A percentile compares a stretch with the other conserved stretches of the same genome.
These are phyloP conservation scores for Hyla sarda DNA, from an alignment of 2,113 vertebrate genomes.

Conservation along the genomic window DNA sequence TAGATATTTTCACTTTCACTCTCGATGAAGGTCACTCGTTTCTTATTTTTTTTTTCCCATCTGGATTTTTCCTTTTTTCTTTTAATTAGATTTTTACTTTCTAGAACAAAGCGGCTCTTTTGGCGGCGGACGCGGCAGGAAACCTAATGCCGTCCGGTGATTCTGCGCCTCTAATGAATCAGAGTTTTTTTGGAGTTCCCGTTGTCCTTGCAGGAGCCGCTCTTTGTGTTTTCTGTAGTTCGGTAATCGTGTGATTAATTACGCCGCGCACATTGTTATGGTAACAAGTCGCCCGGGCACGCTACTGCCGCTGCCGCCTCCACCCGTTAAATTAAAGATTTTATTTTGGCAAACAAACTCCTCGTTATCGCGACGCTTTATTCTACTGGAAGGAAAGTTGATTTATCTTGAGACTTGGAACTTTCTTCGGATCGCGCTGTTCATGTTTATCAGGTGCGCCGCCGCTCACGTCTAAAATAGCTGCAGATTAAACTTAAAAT, in stretches of 20 bases:
- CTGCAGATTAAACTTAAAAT: background rate
- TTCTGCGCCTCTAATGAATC: background rate
- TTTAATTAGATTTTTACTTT: conserved; percentile 47
- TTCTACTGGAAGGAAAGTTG: conserved; percentile 17
- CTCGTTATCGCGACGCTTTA: conserved; percentile 9
- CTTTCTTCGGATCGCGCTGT: conserved; percentile 2
- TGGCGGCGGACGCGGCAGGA: background rate
- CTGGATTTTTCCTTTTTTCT: background rate
- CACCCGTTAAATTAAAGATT: conserved; percentile 21
- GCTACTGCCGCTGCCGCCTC: background rate
- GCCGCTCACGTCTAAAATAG: background rate
- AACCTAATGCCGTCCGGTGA: background rate
- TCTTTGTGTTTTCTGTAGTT: conserved; percentile 1
- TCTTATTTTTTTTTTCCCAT: background rate
- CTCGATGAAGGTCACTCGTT: background rate
- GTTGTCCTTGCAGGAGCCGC: conserved; percentile 24
- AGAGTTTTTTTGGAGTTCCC: background rate
- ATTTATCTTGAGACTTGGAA: conserved; percentile 26
- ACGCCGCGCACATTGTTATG: conserved; percentile 20
- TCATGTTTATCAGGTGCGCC: background rate
- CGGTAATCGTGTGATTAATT: conserved; percentile 47
- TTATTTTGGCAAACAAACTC: conserved; percentile 33
- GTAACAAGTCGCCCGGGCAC: conserved; percentile 28
- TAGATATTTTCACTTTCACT: background rate
- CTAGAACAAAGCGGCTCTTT: background rate